Evolutionary conservation across 92 coral and sea anemone species (phyloP).

Genomic region (Desmophyllum pertusum): DNA sequence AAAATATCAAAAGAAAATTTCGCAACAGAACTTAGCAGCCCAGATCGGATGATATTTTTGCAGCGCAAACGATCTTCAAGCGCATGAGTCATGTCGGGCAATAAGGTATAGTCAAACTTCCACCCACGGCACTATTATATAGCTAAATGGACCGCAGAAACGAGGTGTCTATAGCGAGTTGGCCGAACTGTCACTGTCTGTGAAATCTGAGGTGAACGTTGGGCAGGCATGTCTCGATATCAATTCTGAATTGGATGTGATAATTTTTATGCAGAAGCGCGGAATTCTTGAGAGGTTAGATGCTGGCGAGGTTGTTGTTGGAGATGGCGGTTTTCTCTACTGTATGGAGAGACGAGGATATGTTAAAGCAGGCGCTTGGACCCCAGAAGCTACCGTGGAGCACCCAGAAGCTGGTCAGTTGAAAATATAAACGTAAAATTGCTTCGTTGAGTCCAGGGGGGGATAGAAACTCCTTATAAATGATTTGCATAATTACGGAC

Average conservation of each 20-base stretch:
- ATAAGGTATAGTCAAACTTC: background rate
- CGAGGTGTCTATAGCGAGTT: too few relatives aligned
- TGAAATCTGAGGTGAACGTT: too few relatives aligned
- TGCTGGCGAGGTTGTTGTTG: slow-evolving; percentile 64
- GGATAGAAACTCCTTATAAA: too few relatives aligned
- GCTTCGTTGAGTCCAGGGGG: too few relatives aligned
- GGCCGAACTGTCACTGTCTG: too few relatives aligned
- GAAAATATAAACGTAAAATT: too few relatives aligned
- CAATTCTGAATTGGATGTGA: background rate
- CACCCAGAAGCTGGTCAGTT: slow-evolving; percentile 62
- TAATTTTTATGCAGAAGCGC: slow-evolving; percentile 35
- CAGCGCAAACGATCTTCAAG: background rate
- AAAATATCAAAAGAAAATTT: too few relatives aligned
- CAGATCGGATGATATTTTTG: background rate
- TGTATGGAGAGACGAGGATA: slow-evolving; percentile 73
- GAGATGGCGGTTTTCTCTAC: slow-evolving; percentile 64
- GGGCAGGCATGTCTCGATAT: background rate
- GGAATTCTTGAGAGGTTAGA: slow-evolving; percentile 63
- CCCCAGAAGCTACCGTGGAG: slow-evolving; percentile 64
- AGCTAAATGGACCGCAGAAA: too few relatives aligned
- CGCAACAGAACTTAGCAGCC: background rate
- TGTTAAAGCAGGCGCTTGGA: slow-evolving; percentile 72
- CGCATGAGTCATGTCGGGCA: background rate
- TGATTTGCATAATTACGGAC: too few relatives aligned
- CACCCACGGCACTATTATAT: too few relatives aligned